Evolutionary conservation across 2,888 invertebrate species (phyloP).

Genomic region (Andrena haemorrhoa): DNA sequence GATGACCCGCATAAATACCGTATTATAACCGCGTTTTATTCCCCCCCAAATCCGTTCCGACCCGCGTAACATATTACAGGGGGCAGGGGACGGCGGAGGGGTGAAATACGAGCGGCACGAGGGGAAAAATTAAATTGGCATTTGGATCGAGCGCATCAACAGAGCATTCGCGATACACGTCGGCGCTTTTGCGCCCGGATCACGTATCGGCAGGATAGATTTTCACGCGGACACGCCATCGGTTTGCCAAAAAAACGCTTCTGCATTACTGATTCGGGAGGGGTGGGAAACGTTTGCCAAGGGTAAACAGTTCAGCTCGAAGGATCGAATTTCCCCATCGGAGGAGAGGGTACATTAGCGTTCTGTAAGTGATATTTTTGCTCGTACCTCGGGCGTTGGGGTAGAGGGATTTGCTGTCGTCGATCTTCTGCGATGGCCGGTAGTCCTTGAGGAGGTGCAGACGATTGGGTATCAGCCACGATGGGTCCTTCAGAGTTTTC

Average conservation of each 20-base stretch:
- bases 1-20: slow-evolving; percentile 7
- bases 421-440: slow-evolving; percentile 51
- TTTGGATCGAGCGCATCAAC: slow-evolving; percentile 43
- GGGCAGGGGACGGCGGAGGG: background rate
- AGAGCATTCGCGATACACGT: slow-evolving; percentile 32
- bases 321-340: background rate
- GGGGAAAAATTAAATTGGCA: slow-evolving; percentile 52
- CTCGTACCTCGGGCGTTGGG: slow-evolving; percentile 52
- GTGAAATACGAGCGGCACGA: slow-evolving; percentile 28
- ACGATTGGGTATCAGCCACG: slow-evolving; percentile 56
- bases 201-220: slow-evolving; percentile 41
- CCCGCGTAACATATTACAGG: background rate
- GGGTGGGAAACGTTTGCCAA: background rate
- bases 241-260: slow-evolving; percentile 18
- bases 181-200: slow-evolving; percentile 30
- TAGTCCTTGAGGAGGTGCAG: slow-evolving; percentile 51
- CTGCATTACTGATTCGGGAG: background rate
- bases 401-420: slow-evolving; percentile 50
- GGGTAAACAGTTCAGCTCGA: background rate
- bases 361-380: slow-evolving; percentile 7
- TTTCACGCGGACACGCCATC: slow-evolving; percentile 4
- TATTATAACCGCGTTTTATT: slow-evolving; percentile 23
- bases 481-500: slow-evolving; percentile 51
- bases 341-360: background rate
- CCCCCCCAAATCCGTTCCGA: background rate